Evolutionary conservation across 2,113 vertebrate species (phyloP).

Genomic region (Procavia capensis): DNA sequence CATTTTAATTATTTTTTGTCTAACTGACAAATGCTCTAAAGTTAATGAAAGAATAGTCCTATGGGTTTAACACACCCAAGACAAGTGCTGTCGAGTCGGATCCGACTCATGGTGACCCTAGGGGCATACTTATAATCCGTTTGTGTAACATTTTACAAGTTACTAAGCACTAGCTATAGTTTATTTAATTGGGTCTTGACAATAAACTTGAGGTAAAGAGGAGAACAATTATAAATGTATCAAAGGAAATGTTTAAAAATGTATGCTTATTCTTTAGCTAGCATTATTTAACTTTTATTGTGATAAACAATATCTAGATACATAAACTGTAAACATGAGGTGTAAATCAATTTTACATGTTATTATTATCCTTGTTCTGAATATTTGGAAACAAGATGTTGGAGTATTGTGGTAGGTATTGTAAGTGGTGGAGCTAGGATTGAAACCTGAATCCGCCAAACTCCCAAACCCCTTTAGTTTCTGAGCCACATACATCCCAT

Average conservation of each 20-base stretch:
- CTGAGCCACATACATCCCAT: too few species aligned
- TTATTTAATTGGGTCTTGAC: slow-evolving; percentile 26
- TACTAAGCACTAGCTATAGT: not conserved
- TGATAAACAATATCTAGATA: not conserved
- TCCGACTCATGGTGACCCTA: too few species aligned
- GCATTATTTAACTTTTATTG: not conserved
- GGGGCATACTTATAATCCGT: not conserved
- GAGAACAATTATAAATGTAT: not conserved
- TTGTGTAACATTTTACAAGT: not conserved
- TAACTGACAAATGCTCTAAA: not conserved
- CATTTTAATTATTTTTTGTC: not conserved
- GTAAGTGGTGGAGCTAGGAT: too few species aligned
- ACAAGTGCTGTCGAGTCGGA: too few species aligned
- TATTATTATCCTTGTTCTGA: not conserved
- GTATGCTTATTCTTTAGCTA: not conserved
- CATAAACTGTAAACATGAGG: not conserved
- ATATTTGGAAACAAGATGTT: not conserved
- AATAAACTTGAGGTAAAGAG: not conserved
- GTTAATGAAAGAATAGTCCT: not conserved
- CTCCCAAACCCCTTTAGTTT: not conserved
- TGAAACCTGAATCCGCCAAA: not conserved
- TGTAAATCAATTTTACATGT: not conserved
- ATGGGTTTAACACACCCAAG: not conserved
- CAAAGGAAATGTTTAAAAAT: too few species aligned
- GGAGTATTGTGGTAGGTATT: not conserved